Conservation (phyloP, 2,113 vertebrate genomes). For the Chlamydotis undulata region DNA sequence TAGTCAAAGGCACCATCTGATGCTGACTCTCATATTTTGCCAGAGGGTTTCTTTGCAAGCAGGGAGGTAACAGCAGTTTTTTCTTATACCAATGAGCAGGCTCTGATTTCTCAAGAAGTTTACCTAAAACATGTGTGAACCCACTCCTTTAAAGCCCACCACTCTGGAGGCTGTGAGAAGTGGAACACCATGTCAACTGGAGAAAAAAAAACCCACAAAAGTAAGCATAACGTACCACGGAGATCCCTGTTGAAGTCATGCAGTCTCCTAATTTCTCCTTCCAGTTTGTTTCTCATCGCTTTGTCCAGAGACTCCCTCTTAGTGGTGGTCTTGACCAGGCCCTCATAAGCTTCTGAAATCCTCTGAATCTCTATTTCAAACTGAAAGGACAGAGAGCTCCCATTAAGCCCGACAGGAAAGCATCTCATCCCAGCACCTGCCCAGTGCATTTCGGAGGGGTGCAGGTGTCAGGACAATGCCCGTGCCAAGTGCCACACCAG, state of each 20-base stretch:
- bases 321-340: conserved; percentile 84
- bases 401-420: neutral
- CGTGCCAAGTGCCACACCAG: fast-evolving
- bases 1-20: neutral
- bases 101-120: neutral
- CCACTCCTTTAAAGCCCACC: neutral
- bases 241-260: conserved; percentile 90
- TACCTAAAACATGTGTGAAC: neutral
- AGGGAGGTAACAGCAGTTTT: neutral
- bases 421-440: neutral
- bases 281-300: conserved; percentile 85
- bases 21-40: neutral
- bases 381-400: conserved; percentile 67
- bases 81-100: neutral
- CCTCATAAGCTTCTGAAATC: conserved; percentile 87
- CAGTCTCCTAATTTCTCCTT: conserved; percentile 87
- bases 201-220: neutral
- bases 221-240: conserved; percentile 70
- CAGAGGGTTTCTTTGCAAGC: neutral
- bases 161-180: neutral
- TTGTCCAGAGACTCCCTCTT: conserved; percentile 87
- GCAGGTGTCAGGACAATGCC: neutral
- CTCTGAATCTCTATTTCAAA: conserved; percentile 85
- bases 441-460: neutral
- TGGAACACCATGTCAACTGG: neutral